Base-by-base conservation (phyloP, 2,797 vertebrate species). In the Sus cebifrons region DNA sequence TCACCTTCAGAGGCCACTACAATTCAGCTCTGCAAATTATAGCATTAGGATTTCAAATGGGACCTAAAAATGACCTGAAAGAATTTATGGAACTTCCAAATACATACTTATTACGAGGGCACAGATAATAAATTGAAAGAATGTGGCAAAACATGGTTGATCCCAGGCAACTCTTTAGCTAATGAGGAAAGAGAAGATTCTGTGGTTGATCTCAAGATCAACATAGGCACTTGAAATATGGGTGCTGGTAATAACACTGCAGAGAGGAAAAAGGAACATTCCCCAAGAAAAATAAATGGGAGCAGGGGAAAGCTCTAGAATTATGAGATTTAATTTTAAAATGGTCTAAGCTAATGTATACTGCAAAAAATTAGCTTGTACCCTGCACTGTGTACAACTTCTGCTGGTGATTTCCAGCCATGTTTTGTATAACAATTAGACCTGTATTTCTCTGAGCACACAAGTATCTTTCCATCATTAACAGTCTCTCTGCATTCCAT, bases 321-420 rank as follows among this genome's bases (percentile, higher is more conserved):
- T 96, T 68, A 92, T 17, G 36, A 88, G 49, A 96, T 71, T 96
- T 91, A 94, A 86, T 93, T 93, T 95, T 40, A 91, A 88, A 96
- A 90, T 56, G 25, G 77, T 90, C n/a, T 90, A 65, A 78, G 71
- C 21, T 86, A 86, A 77, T 15, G 16, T 20, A 58, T 54, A 94
- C 18, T 58, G 54, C 21, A 73, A 86, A 62, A 95, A 68, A 32
- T 65, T 84, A 75, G n/a, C n/a, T 74, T 89, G 20, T 4, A 49
- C 21, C 17, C 14, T 89, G 15, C 5, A 87, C 54, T 67, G 36
- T 74, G 21, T 74, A 29, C 71, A 79, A 77, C 78, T 91, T 87
- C 49, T 90, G 84, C 65, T 77, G 87, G 29, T 77, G 65, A 32
- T 78, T 94, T 96, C 88, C n/a, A 90, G 17, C 32, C 79, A 14